These are phyloP conservation scores for Leptinotarsa juncta DNA, from an alignment of 2,888 invertebrate genomes.

Conservation along the genomic window DNA sequence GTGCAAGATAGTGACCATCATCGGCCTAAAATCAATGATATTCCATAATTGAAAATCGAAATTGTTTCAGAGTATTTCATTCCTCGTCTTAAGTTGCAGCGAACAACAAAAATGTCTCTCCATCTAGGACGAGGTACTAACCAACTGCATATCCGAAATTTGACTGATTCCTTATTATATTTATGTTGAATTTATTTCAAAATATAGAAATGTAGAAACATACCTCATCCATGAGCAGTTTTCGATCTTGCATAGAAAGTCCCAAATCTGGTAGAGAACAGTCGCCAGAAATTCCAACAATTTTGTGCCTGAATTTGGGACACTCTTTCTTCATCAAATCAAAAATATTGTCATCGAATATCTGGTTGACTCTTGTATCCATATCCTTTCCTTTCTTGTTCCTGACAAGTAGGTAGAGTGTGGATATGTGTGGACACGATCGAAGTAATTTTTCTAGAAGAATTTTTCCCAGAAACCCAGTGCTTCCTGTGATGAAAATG, in stretches of 20 bases:
- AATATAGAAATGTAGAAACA: too few species aligned
- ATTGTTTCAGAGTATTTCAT: too few species aligned
- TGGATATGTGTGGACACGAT: slow-evolving; percentile 68
- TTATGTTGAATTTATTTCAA: too few species aligned
- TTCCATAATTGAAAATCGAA: too few species aligned
- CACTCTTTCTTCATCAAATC: slow-evolving; percentile 68
- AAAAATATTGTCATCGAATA: slow-evolving; percentile 77
- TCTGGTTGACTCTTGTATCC: slow-evolving; percentile 73
- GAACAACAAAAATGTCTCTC: too few species aligned
- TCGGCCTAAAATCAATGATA: too few species aligned
- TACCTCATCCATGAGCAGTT: slow-evolving; percentile 54
- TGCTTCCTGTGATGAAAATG: slow-evolving; percentile 66
- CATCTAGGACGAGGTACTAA: too few species aligned
- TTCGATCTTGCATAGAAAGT: slow-evolving; percentile 70
- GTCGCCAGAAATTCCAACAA: slow-evolving; percentile 71
- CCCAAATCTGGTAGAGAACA: slow-evolving; percentile 73
- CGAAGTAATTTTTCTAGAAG: slow-evolving; percentile 73
- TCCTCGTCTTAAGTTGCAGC: too few species aligned
- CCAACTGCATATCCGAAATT: too few species aligned
- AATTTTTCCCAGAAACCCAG: slow-evolving; percentile 71
- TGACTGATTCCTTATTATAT: too few species aligned
- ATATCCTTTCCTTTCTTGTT: slow-evolving; percentile 74
- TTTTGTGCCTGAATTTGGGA: slow-evolving; percentile 74
- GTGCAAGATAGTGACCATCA: too few species aligned
- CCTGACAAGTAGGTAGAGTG: slow-evolving; percentile 70